Conservation (phyloP, 2,113 vertebrate genomes). For the Nibea coibor region DNA sequence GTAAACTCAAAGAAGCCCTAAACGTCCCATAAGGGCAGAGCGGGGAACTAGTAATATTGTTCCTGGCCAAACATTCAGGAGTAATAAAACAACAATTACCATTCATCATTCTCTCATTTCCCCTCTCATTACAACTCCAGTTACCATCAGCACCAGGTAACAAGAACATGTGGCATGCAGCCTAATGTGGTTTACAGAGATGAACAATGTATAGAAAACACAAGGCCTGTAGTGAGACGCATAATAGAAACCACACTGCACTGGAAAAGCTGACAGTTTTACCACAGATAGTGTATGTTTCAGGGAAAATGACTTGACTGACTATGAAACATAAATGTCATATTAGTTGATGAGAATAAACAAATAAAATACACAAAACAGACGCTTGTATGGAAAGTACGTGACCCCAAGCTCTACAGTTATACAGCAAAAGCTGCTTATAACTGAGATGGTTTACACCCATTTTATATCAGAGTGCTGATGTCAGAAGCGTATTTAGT, state of each 20-base stretch:
- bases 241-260: constrained; percentile 33
- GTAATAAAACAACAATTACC: constrained; percentile 76
- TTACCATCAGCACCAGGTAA: constrained; percentile 71
- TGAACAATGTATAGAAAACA: constrained; percentile 44
- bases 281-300: constrained; percentile 17
- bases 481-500: neutral
- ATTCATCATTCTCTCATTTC: constrained; percentile 72
- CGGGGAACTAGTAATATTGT: constrained; percentile 40
- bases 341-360: constrained; percentile 9
- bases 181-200: constrained; percentile 66
- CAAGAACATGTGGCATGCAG: constrained; percentile 56
- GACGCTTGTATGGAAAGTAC: constrained; percentile 3
- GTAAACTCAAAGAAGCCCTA: constrained; percentile 61
- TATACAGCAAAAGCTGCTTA: constrained; percentile 10
- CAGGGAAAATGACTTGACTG: neutral
- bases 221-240: constrained; percentile 9
- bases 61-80: constrained; percentile 63
- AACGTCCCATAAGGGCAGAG: constrained; percentile 41
- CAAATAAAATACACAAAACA: constrained; percentile 26
- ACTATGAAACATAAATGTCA: constrained; percentile 17
- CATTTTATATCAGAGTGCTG: constrained; percentile 1
- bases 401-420: neutral
- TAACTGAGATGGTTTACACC: neutral
- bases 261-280: constrained; percentile 31
- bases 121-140: constrained; percentile 64